Conservation (phyloP, 2,113 vertebrate genomes). For the Gymnobelideus leadbeateri region DNA sequence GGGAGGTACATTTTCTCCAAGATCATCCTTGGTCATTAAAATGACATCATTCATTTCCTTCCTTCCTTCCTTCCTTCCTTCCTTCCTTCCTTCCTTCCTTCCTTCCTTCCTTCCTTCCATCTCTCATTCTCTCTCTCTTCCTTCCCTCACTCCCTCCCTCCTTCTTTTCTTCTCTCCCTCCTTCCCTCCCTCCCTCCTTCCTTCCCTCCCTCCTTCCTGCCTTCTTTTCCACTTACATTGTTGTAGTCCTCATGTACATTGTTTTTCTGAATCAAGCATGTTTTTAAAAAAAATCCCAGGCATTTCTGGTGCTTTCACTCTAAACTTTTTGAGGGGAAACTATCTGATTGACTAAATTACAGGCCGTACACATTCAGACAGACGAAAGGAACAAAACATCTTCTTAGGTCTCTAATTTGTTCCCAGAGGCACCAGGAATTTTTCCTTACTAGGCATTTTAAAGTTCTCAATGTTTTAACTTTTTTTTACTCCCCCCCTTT, state of each 20-base stretch:
- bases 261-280: neutral
- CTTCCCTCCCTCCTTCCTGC: neutral
- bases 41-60: neutral
- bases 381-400: neutral
- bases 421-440: neutral
- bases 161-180: no score
- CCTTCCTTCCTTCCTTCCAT: neutral
- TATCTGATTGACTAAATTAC: neutral
- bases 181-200: neutral
- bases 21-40: no score
- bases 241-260: neutral
- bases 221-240: neutral
- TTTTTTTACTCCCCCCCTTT: neutral
- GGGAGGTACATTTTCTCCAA: no score
- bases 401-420: neutral
- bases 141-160: no score
- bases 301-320: neutral
- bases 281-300: neutral
- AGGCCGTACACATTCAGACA: neutral
- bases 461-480: neutral
- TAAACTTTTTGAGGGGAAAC: neutral
- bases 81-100: neutral
- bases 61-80: fast-evolving
- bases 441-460: neutral
- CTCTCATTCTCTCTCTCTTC: no score